These are phyloP conservation scores for Camelus bactrianus DNA, from an alignment of 2,113 vertebrate species.

Conservation along the genomic window DNA sequence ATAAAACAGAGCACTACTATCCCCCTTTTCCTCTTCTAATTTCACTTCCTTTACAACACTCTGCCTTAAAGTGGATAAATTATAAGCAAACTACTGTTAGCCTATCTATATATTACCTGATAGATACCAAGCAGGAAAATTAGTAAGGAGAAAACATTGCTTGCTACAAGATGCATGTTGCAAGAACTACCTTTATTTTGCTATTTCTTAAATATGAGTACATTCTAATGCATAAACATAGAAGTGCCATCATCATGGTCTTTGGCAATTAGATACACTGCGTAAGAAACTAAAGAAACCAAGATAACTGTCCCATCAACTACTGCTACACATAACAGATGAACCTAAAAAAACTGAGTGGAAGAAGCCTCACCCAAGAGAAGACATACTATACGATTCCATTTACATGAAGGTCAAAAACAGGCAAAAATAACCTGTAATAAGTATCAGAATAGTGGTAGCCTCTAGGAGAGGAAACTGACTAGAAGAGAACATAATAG, in stretches of 20 bases:
- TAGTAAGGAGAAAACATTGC: neutral
- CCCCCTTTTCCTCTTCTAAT: neutral
- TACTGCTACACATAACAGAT: neutral
- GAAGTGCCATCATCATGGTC: neutral
- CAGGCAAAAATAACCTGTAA: neutral
- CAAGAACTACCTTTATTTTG: slow-evolving; percentile 12
- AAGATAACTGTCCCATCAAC: neutral
- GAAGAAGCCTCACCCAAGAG: neutral
- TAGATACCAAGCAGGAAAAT: neutral
- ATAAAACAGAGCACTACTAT: neutral
- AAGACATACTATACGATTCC: neutral
- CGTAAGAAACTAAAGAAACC: neutral
- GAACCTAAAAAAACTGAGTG: neutral
- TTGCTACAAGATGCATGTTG: neutral
- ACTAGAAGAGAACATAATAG: neutral
- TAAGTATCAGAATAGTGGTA: neutral
- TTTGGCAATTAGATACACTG: neutral
- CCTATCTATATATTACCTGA: neutral
- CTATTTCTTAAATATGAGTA: neutral
- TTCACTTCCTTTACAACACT: neutral
- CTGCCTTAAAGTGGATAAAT: neutral
- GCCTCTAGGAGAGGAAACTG: neutral
- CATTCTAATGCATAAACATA: neutral
- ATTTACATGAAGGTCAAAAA: neutral
- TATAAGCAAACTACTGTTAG: neutral